Conservation (phyloP, 2,888 invertebrate species). For the Dorcus hopei region DNA sequence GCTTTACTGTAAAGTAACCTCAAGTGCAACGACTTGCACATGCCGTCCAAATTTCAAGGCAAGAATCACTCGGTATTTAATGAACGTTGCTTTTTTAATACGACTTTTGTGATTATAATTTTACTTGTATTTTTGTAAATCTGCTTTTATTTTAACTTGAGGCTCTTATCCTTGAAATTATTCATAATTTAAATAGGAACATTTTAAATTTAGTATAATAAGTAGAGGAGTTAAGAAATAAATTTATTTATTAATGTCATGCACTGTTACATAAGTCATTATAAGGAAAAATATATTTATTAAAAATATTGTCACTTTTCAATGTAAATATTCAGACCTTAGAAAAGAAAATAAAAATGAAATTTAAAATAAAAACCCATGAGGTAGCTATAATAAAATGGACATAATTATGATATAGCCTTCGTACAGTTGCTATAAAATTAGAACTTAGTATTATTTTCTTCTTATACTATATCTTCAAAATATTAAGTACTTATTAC, state of each 20-base stretch:
- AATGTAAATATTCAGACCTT: constrained; percentile 13
- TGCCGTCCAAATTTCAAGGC: too few species aligned
- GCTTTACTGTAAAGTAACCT: too few species aligned
- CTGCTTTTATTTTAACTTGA: too few species aligned
- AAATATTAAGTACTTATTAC: constrained; percentile 14
- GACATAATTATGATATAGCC: constrained; percentile 11
- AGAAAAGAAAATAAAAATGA: constrained; percentile 9
- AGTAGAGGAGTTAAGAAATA: constrained; percentile 9
- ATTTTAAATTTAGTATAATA: neutral
- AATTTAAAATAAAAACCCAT: constrained; percentile 17
- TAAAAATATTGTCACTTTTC: constrained; percentile 21
- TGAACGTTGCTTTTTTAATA: too few species aligned
- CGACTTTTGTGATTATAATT: too few species aligned
- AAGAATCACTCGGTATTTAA: too few species aligned
- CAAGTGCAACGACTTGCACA: too few species aligned
- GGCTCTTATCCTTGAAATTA: too few species aligned
- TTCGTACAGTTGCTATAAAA: constrained; percentile 11
- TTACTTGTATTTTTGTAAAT: too few species aligned
- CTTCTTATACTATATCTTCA: constrained; percentile 9
- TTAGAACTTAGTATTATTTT: neutral
- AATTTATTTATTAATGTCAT: constrained; percentile 20
- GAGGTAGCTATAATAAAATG: constrained; percentile 21
- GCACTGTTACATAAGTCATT: constrained; percentile 18
- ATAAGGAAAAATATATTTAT: constrained; percentile 20
- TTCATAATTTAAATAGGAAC: too few species aligned